Conservation (phyloP, 64 coral and sea anemone species). For the Cladopsammia gracilis region DNA sequence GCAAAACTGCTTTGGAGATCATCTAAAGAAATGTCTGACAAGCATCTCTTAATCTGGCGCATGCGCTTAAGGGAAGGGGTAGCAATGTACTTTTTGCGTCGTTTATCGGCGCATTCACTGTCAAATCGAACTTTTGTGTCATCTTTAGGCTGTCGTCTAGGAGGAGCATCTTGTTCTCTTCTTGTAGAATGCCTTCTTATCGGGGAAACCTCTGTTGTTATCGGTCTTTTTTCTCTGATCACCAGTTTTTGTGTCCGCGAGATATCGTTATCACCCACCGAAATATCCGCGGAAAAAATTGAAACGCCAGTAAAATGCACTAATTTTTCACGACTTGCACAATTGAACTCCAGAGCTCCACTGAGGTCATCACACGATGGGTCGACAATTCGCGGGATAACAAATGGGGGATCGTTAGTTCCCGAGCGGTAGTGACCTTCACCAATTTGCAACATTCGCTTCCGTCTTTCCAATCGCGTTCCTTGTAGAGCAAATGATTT, state of each 20-base stretch:
- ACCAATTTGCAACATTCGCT: background rate
- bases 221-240: background rate
- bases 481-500: slow-evolving; percentile 3
- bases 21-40: background rate
- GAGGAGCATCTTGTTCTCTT: background rate
- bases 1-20: background rate
- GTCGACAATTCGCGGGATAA: background rate
- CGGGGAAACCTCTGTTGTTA: slow-evolving; percentile 1
- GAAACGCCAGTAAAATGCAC: background rate
- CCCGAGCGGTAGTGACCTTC: background rate
- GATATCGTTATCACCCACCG: background rate
- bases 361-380: background rate
- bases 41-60: slow-evolving; percentile 12
- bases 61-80: slow-evolving; percentile 24
- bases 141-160: background rate
- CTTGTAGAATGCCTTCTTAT: slow-evolving; percentile 19
- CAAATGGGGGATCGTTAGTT: background rate
- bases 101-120: background rate
- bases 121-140: background rate
- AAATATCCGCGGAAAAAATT: background rate
- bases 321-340: background rate
- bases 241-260: background rate
- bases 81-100: slow-evolving; percentile 25
- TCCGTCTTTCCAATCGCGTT: background rate
- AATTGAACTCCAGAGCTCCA: background rate